A percentile compares a stretch with the other conserved stretches of the same genome.
Conservation (phyloP, 2,888 invertebrate genomes). For the Papilio elwesi region DNA sequence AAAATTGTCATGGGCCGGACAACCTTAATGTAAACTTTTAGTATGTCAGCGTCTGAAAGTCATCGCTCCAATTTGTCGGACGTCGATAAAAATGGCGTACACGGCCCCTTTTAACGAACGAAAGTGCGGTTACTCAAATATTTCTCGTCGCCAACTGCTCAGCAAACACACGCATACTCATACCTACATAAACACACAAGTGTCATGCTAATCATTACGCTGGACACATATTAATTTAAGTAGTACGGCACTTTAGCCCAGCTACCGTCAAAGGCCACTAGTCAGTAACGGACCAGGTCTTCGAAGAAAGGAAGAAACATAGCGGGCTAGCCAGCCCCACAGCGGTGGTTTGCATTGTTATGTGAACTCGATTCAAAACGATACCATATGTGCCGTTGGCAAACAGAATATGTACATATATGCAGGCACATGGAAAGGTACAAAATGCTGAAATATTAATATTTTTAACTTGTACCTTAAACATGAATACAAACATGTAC, state of each 20-base stretch:
- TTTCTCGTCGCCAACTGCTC: conserved; percentile 65
- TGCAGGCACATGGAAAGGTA: neutral
- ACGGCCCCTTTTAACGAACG: conserved; percentile 42
- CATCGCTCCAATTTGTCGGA: conserved; percentile 46
- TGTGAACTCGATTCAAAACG: conserved; percentile 42
- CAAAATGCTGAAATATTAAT: neutral
- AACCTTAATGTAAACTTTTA: conserved; percentile 35
- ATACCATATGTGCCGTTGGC: conserved; percentile 29
- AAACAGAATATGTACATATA: conserved; percentile 4
- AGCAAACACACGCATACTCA: conserved; percentile 63
- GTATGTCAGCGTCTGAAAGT: conserved; percentile 44
- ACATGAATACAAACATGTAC: too few relatives aligned
- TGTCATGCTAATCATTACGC: conserved; percentile 78
- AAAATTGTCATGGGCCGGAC: neutral
- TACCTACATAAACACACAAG: conserved; percentile 78
- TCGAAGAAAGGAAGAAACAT: conserved; percentile 59
- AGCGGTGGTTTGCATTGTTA: conserved; percentile 47
- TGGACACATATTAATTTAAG: conserved; percentile 77
- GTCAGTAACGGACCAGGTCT: conserved; percentile 67
- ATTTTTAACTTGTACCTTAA: too few relatives aligned
- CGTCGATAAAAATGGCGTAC: conserved; percentile 37
- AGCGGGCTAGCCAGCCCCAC: conserved; percentile 48
- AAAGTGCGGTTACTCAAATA: conserved; percentile 72
- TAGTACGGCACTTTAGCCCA: conserved; percentile 71
- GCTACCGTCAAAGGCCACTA: conserved; percentile 61